Conservation (phyloP, 64 coral and sea anemone species). For the Pachyseris speciosa region DNA sequence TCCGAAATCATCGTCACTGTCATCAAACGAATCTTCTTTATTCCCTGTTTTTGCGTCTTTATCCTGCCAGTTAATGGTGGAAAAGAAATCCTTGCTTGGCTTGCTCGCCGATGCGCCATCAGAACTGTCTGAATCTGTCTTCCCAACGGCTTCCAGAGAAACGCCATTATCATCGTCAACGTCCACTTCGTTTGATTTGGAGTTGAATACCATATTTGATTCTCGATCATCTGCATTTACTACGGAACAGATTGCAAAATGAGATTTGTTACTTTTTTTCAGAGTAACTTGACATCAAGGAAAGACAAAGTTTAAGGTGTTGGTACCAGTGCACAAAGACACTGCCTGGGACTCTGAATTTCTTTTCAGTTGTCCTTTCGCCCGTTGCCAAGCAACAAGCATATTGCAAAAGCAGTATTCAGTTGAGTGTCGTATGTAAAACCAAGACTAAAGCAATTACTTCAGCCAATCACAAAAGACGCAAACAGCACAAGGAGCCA, state of each 20-base stretch:
- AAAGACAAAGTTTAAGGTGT: too few relatives aligned
- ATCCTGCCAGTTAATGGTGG: conserved; percentile 59
- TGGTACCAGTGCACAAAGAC: too few relatives aligned
- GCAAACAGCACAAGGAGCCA: too few relatives aligned
- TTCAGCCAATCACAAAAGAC: too few relatives aligned
- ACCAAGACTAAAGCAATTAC: too few relatives aligned
- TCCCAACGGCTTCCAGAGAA: background rate
- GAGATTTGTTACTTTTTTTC: too few relatives aligned
- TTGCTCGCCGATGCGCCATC: background rate
- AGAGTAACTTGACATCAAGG: too few relatives aligned
- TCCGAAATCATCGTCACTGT: conserved; percentile 84
- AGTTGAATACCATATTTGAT: conserved; percentile 83
- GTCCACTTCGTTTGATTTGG: conserved; percentile 35
- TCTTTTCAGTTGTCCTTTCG: too few relatives aligned
- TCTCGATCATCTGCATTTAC: conserved; percentile 94
- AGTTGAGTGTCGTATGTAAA: too few relatives aligned
- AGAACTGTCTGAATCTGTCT: background rate
- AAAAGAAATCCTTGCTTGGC: conserved; percentile 44
- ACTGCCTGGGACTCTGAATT: too few relatives aligned
- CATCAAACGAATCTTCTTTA: conserved; percentile 13
- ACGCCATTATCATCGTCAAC: conserved; percentile 37
- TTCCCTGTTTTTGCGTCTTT: background rate
- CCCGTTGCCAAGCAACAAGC: too few relatives aligned
- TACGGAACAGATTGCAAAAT: background rate
- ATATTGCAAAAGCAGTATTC: too few relatives aligned